A percentile compares a stretch with the other conserved stretches of the same genome.
These are phyloP conservation scores for Pyrgilauda ruficollis DNA, from an alignment of 2,113 vertebrate species.

Conservation along the genomic window DNA sequence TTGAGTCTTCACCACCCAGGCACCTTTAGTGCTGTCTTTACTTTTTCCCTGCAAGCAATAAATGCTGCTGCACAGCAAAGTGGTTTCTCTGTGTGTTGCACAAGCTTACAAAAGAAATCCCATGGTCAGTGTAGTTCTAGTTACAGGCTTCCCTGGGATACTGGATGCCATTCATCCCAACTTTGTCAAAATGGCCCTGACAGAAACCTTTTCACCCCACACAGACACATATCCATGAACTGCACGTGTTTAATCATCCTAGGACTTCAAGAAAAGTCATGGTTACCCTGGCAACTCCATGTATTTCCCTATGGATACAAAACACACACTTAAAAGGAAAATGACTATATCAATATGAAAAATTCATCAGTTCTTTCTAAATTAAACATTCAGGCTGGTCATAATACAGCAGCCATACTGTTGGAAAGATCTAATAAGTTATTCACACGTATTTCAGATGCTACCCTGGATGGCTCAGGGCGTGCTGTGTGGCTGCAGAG, in stretches of 20 bases:
- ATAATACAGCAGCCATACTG: not conserved
- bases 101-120: not conserved
- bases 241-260: not conserved
- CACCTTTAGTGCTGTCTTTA: not conserved
- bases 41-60: not conserved
- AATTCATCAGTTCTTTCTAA: slow-evolving; percentile 49
- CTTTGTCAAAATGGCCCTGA: not conserved
- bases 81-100: not conserved
- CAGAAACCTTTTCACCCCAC: not conserved
- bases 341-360: slow-evolving; percentile 49
- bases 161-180: not conserved
- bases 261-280: slow-evolving; percentile 30
- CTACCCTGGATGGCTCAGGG: not conserved
- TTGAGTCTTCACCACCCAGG: not conserved
- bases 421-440: not conserved
- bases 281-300: slow-evolving; percentile 66
- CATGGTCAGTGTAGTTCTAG: not conserved
- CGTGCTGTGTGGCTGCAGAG: not conserved
- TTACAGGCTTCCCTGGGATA: not conserved
- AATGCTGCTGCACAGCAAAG: not conserved
- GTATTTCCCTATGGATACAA: slow-evolving; percentile 44
- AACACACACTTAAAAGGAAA: slow-evolving; percentile 47
- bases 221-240: slow-evolving; percentile 13
- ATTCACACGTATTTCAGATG: not conserved
- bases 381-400: slow-evolving; percentile 30